Conservation (phyloP, 1,140 invertebrate genomes). For the Dendroctonus valens region DNA sequence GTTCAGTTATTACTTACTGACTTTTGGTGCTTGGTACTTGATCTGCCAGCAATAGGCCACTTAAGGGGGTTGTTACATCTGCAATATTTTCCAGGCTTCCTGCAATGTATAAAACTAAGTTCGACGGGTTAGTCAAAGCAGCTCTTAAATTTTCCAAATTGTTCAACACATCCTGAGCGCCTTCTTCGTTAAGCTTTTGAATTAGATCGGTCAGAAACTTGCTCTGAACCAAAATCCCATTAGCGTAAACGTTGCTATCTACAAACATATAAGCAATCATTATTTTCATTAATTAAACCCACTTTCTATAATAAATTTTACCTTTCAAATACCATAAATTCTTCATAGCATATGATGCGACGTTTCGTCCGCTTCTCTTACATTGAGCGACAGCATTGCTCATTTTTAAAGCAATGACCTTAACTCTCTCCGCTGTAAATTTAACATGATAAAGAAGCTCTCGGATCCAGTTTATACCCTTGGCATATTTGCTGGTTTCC, state of each 20-base stretch:
- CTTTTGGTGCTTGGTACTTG: neutral
- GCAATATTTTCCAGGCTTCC: conserved; percentile 64
- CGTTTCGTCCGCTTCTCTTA: conserved; percentile 64
- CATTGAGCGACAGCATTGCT: conserved; percentile 71
- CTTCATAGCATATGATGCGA: conserved; percentile 62
- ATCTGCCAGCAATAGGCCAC: conserved; percentile 51
- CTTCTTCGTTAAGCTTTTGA: conserved; percentile 57
- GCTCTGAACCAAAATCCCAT: conserved; percentile 71
- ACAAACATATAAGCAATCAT: conserved; percentile 22
- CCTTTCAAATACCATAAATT: conserved; percentile 63
- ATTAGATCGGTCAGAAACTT: conserved; percentile 71
- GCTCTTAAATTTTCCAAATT: conserved; percentile 63
- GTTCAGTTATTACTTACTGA: neutral
- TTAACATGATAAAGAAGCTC: conserved; percentile 71
- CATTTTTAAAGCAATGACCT: conserved; percentile 73
- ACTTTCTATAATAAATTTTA: conserved; percentile 43
- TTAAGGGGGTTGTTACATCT: conserved; percentile 58
- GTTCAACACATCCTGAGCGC: conserved; percentile 58
- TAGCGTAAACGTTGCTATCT: conserved; percentile 72
- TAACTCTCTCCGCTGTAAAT: conserved; percentile 70
- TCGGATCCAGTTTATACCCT: conserved; percentile 73
- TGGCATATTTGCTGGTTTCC: conserved; percentile 72
- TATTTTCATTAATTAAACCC: neutral
- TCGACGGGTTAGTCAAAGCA: conserved; percentile 58
- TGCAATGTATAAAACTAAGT: conserved; percentile 70